Conservation (phyloP, 2,797 vertebrate genomes). For the Labroides dimidiatus region DNA sequence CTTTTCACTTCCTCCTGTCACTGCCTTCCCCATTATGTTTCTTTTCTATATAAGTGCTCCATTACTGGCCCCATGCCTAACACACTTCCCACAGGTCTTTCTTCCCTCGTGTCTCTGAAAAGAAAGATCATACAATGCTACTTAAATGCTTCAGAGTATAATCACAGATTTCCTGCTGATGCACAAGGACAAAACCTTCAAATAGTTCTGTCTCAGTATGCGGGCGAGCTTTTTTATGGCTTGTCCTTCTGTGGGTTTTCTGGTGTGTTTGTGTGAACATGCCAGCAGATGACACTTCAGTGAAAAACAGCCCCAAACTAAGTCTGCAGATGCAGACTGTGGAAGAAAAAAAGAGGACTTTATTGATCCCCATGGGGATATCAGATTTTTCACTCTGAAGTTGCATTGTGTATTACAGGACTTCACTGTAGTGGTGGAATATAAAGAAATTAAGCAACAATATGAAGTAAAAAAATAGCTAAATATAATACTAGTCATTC, state of each 20-base stretch:
- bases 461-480: not conserved
- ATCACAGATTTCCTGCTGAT: slow-evolving; percentile 35
- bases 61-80: slow-evolving; percentile 3
- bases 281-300: slow-evolving; percentile 22
- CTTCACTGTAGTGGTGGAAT: slow-evolving; percentile 3
- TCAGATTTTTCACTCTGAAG: slow-evolving; percentile 13
- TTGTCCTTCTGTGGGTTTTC: not conserved
- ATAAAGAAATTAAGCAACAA: slow-evolving; percentile 13
- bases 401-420: slow-evolving; percentile 3
- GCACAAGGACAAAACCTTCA: slow-evolving; percentile 13
- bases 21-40: slow-evolving; percentile 7
- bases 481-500: slow-evolving; percentile 4
- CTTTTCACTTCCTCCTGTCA: slow-evolving; percentile 14
- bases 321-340: slow-evolving; percentile 38
- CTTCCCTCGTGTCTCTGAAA: slow-evolving; percentile 10
- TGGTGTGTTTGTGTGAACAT: not conserved
- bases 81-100: slow-evolving; percentile 1
- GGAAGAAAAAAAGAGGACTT: slow-evolving; percentile 29
- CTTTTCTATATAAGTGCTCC: slow-evolving; percentile 16
- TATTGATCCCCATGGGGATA: slow-evolving; percentile 46
- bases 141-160: slow-evolving; percentile 30
- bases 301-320: slow-evolving; percentile 20
- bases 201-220: not conserved
- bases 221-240: not conserved
- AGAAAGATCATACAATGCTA: slow-evolving; percentile 15